phyloP scores from a whole-genome alignment of 1,140 invertebrate species.

The Camponotus vicinus region DNA sequence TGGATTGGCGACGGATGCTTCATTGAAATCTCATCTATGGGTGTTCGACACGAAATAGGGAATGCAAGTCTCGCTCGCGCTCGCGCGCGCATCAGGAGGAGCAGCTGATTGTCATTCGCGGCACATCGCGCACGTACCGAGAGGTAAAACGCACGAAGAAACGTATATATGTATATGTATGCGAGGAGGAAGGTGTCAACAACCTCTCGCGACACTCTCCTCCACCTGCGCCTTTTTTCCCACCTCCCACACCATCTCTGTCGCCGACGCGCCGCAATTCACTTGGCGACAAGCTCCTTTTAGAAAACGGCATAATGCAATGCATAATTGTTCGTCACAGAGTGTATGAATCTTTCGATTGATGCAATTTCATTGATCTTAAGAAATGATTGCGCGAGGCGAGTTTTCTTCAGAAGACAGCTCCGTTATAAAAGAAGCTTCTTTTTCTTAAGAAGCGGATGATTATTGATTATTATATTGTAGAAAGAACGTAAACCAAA shows the following conservation, averaged over 20 bases:
- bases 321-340: constrained; percentile 1
- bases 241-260: constrained; percentile 7
- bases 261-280: constrained; percentile 12
- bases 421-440: background rate
- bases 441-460: no score
- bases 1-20: background rate
- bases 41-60: constrained; percentile 59
- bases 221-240: constrained; percentile 69
- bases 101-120: constrained; percentile 70
- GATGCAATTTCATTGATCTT: background rate
- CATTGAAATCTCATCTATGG: constrained; percentile 42
- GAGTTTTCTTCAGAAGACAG: background rate
- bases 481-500: no score
- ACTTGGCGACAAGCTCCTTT: constrained; percentile 21
- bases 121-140: constrained; percentile 47
- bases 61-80: constrained; percentile 67
- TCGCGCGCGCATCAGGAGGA: constrained; percentile 27
- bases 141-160: constrained; percentile 66
- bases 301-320: constrained; percentile 9
- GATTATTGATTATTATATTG: no score
- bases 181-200: constrained; percentile 78
- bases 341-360: background rate
- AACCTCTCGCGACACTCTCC: constrained; percentile 77
- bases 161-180: constrained; percentile 64
- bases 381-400: no score